A percentile compares a stretch with the other conserved stretches of the same genome.
These are phyloP conservation scores for Melipona bicolor DNA, from an alignment of 2,888 invertebrate genomes.

Conservation along the genomic window DNA sequence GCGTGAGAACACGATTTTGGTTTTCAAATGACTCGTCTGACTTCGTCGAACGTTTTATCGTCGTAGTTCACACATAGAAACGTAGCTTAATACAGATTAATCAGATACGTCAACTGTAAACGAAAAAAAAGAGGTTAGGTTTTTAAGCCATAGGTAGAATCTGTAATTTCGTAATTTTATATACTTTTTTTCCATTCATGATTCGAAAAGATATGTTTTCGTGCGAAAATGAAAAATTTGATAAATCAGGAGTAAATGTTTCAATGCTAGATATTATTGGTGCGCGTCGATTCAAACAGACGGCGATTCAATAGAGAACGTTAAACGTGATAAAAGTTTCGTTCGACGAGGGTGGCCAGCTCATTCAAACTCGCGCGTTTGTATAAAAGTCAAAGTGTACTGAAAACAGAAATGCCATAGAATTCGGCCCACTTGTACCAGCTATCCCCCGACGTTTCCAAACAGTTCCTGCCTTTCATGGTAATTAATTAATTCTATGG, in stretches of 20 bases:
- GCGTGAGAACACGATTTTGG: conserved; percentile 27
- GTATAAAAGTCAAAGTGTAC: conserved; percentile 32
- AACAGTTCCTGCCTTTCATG: conserved; percentile 12
- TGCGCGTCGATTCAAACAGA: background rate
- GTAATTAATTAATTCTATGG: conserved; percentile 29
- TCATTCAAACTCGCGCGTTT: conserved; percentile 33
- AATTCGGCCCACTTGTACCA: conserved; percentile 30
- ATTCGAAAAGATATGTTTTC: background rate
- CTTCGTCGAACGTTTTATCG: background rate
- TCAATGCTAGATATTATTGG: background rate
- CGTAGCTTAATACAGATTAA: background rate
- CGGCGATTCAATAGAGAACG: conserved; percentile 19
- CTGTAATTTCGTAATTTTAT: background rate
- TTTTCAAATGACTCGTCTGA: background rate
- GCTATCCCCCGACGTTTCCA: background rate
- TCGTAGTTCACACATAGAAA: background rate
- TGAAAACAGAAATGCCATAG: conserved; percentile 34
- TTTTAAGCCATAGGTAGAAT: background rate
- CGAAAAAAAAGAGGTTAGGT: background rate
- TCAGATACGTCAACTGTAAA: background rate
- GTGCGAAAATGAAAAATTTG: background rate
- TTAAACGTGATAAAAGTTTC: conserved; percentile 5
- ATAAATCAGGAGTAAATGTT: background rate
- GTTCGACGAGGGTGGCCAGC: background rate
- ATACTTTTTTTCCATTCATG: background rate